These are phyloP conservation scores for Solen grandis DNA, from an alignment of 1,140 invertebrate species.

Conservation along the genomic window DNA sequence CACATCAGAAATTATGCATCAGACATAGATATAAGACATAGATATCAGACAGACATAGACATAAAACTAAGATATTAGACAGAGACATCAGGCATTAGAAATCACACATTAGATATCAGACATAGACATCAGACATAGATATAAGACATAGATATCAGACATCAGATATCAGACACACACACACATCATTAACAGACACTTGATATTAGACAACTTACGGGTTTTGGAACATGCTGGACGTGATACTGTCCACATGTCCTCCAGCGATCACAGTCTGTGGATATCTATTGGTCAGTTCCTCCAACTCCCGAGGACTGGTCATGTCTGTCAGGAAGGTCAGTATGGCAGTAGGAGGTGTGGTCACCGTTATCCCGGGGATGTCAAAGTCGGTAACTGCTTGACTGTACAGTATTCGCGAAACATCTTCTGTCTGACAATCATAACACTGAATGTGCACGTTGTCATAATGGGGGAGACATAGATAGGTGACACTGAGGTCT, in stretches of 20 bases:
- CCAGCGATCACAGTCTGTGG: background rate
- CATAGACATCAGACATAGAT: too few species aligned
- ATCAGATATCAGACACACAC: too few species aligned
- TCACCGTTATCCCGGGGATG: background rate
- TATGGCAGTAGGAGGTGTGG: background rate
- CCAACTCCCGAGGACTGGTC: background rate
- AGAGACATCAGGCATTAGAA: too few species aligned
- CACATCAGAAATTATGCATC: too few species aligned
- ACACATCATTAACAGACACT: too few species aligned
- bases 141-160: too few species aligned
- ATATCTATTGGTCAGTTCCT: background rate
- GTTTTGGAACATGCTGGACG: background rate
- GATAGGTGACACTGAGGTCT: background rate
- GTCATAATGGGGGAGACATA: background rate
- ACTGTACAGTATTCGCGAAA: too few species aligned
- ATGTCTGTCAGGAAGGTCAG: background rate
- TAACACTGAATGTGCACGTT: background rate
- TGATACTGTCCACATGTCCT: background rate
- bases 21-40: too few species aligned
- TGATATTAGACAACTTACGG: background rate
- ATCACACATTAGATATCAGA: too few species aligned
- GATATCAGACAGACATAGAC: too few species aligned
- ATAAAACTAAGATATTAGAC: too few species aligned
- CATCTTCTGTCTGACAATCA: background rate
- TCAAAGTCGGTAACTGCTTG: too few species aligned